These are phyloP conservation scores for Cephus rjabovi DNA, from an alignment of 2,888 invertebrate species.

Conservation along the genomic window DNA sequence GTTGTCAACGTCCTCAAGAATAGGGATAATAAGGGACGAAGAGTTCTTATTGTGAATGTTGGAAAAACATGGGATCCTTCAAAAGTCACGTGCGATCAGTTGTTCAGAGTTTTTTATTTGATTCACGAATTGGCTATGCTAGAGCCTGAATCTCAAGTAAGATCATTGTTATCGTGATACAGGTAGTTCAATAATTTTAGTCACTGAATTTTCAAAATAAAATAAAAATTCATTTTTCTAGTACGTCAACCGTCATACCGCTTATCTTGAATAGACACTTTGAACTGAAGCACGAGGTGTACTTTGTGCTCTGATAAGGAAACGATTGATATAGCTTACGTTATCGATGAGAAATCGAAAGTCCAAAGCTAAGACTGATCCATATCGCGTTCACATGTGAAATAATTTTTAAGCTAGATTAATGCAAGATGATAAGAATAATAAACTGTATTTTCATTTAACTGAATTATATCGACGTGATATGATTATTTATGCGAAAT, in stretches of 20 bases:
- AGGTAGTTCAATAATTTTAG: background rate
- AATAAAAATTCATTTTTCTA: background rate
- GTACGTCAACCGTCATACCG: background rate
- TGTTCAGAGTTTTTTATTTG: constrained; percentile 84
- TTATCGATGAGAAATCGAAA: background rate
- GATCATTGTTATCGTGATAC: background rate
- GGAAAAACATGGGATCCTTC: constrained; percentile 84
- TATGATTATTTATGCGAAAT: background rate
- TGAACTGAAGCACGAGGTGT: background rate
- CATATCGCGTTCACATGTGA: background rate
- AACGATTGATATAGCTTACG: background rate
- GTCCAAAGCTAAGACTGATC: background rate
- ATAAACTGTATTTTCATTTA: background rate
- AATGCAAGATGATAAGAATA: background rate
- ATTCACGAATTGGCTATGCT: constrained; percentile 83
- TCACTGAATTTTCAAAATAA: background rate
- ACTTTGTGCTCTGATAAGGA: background rate
- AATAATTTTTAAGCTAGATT: background rate
- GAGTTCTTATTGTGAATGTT: constrained; percentile 79
- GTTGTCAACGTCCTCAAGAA: constrained; percentile 83
- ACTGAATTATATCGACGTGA: background rate
- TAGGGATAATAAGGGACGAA: constrained; percentile 80
- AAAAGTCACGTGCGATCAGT: constrained; percentile 78
- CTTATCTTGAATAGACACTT: background rate
- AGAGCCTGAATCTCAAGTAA: constrained; percentile 79